Conservation (phyloP, 2,888 invertebrate genomes). For the Halocaridina rubra region DNA sequence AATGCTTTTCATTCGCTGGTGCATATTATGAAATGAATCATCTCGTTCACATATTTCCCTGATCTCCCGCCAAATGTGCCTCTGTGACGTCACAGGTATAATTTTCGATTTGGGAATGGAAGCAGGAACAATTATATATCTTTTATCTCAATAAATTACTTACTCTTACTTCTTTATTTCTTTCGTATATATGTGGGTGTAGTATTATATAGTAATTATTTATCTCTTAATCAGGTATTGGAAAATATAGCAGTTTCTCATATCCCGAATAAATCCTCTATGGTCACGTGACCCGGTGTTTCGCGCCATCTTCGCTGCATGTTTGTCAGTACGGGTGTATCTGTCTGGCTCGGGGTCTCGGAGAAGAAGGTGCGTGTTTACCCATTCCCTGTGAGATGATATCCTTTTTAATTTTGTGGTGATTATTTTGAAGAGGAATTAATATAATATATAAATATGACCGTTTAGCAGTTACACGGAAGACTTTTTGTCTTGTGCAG, state of each 20-base stretch:
- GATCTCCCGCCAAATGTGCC: conserved; percentile 53
- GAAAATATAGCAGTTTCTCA: background rate
- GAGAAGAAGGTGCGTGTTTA: conserved; percentile 41
- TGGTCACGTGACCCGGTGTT: conserved; percentile 62
- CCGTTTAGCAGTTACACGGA: no score
- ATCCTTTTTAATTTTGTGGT: no score
- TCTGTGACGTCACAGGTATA: conserved; percentile 26
- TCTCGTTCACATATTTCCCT: background rate
- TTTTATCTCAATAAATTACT: background rate
- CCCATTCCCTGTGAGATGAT: no score
- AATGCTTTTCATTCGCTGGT: background rate
- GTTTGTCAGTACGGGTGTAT: conserved; percentile 49
- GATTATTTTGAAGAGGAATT: no score
- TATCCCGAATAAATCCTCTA: conserved; percentile 3
- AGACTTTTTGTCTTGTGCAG: no score
- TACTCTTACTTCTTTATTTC: background rate
- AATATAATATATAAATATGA: no score
- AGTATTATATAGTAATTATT: background rate
- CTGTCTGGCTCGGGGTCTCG: conserved; percentile 58
- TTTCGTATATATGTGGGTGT: background rate
- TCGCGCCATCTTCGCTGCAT: conserved; percentile 63
- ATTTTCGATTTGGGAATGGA: conserved; percentile 4
- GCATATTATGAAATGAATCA: conserved; percentile 7
- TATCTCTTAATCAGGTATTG: no score
- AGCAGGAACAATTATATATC: background rate